Evolutionary conservation across 2,797 vertebrate genomes (phyloP).

Genomic region (Myotis pilosus): DNA sequence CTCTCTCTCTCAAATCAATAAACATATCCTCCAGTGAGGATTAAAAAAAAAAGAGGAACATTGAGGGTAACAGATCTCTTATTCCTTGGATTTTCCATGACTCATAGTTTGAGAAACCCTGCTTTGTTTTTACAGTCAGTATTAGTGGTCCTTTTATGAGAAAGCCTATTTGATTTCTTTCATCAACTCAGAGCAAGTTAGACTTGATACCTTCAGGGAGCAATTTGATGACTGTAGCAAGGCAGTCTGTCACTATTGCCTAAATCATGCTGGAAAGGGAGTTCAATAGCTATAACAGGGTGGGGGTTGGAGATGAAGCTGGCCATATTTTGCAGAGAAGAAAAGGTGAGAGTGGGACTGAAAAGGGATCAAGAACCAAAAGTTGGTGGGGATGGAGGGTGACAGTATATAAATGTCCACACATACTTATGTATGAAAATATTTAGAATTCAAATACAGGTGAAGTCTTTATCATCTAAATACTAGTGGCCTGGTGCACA

Average conservation of each 20-base stretch:
- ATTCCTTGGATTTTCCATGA: background rate
- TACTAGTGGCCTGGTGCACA: background rate
- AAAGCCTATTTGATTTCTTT: background rate
- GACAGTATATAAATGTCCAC: background rate
- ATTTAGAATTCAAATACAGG: background rate
- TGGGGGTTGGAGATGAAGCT: background rate
- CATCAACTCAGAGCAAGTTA: background rate
- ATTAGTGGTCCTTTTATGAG: background rate
- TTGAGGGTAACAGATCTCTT: background rate
- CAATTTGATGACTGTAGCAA: background rate
- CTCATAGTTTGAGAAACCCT: background rate
- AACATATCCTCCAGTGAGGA: too few relatives aligned
- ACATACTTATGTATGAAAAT: background rate
- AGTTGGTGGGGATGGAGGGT: background rate
- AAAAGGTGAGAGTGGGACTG: background rate
- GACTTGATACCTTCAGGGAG: background rate
- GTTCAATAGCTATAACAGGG: background rate
- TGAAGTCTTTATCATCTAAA: background rate
- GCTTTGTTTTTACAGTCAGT: background rate
- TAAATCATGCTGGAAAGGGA: background rate
- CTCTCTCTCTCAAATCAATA: too few relatives aligned
- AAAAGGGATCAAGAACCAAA: background rate
- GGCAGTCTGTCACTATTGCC: background rate
- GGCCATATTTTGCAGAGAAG: conserved; percentile 13
- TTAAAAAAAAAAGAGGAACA: background rate